These are phyloP conservation scores for Numida meleagris DNA, from an alignment of 2,113 vertebrate species.

Conservation along the genomic window DNA sequence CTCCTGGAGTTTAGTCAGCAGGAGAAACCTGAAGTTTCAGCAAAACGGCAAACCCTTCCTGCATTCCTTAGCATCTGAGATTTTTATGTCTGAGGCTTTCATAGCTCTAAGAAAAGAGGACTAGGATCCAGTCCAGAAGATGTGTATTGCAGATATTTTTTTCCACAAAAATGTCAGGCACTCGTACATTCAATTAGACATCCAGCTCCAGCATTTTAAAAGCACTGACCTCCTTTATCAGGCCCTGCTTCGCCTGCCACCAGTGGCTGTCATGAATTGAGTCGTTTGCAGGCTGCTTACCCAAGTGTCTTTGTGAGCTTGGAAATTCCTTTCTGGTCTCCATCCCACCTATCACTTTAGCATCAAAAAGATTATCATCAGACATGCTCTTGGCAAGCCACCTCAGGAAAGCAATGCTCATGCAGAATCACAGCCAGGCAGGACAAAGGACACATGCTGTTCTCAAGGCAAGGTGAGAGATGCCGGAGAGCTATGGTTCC, in stretches of 20 bases:
- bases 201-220: not conserved
- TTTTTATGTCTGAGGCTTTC: conserved; percentile 48
- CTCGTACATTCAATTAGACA: not conserved
- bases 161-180: conserved; percentile 54
- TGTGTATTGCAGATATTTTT: conserved; percentile 61
- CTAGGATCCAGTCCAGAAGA: conserved; percentile 52
- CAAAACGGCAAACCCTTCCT: conserved; percentile 46
- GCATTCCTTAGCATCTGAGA: conserved; percentile 21
- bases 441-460: not conserved
- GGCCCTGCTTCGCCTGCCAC: not conserved
- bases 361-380: not conserved
- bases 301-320: not conserved
- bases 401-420: not conserved
- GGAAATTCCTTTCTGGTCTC: conserved; percentile 1
- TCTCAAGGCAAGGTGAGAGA: not conserved
- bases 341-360: not conserved
- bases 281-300: not conserved
- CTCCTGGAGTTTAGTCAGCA: not conserved
- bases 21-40: conserved; percentile 65
- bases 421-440: conserved; percentile 23
- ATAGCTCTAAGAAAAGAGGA: conserved; percentile 37
- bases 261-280: not conserved
- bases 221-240: conserved; percentile 8
- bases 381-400: conserved; percentile 31
- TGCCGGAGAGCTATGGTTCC: conserved; percentile 30